Conservation (phyloP, 1,140 invertebrate species). For the Papilio dardanus region DNA sequence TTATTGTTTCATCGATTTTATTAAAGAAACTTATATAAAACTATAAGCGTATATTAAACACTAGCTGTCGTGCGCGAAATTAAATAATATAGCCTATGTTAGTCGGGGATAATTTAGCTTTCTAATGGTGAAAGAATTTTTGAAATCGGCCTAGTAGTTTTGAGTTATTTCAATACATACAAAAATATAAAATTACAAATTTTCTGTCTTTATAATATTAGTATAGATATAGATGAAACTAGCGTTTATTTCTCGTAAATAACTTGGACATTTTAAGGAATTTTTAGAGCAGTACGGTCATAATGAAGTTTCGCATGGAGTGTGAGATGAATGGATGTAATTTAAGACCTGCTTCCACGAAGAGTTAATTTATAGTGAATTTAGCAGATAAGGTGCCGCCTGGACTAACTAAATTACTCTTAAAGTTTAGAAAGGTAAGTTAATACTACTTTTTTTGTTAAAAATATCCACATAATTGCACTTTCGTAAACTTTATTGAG, state of each 20-base stretch:
- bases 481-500: too few relatives aligned
- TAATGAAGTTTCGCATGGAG: conserved; percentile 36
- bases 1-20: background rate
- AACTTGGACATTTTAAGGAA: conserved; percentile 19
- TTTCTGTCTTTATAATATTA: too few relatives aligned
- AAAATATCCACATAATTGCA: too few relatives aligned
- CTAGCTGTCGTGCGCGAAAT: too few relatives aligned
- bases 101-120: too few relatives aligned
- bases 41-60: too few relatives aligned
- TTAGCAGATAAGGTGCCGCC: conserved; percentile 10
- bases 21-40: too few relatives aligned
- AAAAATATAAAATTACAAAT: too few relatives aligned
- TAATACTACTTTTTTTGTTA: background rate
- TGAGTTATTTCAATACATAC: too few relatives aligned
- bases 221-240: conserved; percentile 6
- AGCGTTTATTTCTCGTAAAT: conserved; percentile 4
- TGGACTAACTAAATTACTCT: background rate
- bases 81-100: too few relatives aligned
- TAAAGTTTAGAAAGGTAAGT: background rate
- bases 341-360: conserved; percentile 28
- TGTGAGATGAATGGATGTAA: conserved; percentile 38
- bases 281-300: conserved; percentile 29
- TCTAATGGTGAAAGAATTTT: too few relatives aligned
- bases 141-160: too few relatives aligned
- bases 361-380: conserved; percentile 38